Evolutionary conservation across 2,888 invertebrate species (phyloP).

Genomic region (Hoplodrina ambigua): DNA sequence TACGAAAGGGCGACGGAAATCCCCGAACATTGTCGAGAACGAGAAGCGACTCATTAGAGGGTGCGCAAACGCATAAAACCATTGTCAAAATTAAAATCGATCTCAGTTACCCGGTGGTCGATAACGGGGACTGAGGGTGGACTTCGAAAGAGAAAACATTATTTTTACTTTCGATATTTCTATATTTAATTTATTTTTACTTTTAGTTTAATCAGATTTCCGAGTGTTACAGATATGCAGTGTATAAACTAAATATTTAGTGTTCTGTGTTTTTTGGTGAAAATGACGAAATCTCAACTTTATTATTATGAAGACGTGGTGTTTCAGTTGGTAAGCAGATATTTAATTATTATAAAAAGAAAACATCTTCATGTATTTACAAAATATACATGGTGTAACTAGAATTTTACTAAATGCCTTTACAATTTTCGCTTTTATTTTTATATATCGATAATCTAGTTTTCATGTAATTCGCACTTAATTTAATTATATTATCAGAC

Average conservation of each 20-base stretch:
- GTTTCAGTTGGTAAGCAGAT: conserved; percentile 68
- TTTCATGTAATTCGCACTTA: too few species aligned
- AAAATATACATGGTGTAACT: too few species aligned
- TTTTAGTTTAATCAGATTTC: conserved; percentile 32
- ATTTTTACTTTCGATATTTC: conserved; percentile 4
- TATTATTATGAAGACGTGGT: conserved; percentile 66
- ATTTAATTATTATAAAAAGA: neutral
- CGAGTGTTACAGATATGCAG: conserved; percentile 44
- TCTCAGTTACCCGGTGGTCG: conserved; percentile 47
- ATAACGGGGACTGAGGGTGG: conserved; percentile 34
- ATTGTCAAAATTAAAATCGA: conserved; percentile 14
- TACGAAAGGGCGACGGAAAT: neutral
- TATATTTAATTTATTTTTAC: neutral
- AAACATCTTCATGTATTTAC: too few species aligned
- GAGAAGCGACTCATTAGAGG: conserved; percentile 34
- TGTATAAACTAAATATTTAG: conserved; percentile 55
- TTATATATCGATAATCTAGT: too few species aligned
- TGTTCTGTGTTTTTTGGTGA: conserved; percentile 45
- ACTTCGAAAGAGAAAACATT: neutral
- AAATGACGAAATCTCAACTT: conserved; percentile 52
- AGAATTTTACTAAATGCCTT: too few species aligned
- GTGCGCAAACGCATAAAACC: conserved; percentile 49
- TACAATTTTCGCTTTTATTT: too few species aligned
- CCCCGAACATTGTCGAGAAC: conserved; percentile 27
- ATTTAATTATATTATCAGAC: too few species aligned